Evolutionary conservation across 1,140 invertebrate species (phyloP).

Genomic region (Drosophila ficusphila): DNA sequence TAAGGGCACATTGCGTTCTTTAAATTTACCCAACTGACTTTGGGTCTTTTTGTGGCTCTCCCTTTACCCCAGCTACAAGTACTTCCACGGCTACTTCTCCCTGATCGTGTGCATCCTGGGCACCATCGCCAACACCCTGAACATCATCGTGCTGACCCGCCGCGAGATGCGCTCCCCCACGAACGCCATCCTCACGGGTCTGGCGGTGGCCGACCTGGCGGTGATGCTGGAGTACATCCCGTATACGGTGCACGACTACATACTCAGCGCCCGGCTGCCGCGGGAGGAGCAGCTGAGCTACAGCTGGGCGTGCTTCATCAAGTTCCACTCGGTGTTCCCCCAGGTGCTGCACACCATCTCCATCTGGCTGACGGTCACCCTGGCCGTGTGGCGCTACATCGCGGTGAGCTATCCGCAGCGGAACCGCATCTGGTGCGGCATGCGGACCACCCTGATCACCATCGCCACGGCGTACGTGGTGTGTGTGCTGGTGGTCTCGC

Average conservation of each 20-base stretch:
- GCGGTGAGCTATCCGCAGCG: slow-evolving; percentile 92
- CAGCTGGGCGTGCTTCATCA: slow-evolving; percentile 91
- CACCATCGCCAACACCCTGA: slow-evolving; percentile 95
- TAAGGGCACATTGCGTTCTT: no score
- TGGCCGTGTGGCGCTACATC: slow-evolving; percentile 97
- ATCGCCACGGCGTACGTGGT: slow-evolving; percentile 92
- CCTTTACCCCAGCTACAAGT: slow-evolving; percentile 63
- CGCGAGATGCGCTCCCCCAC: slow-evolving; percentile 94
- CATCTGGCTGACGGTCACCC: slow-evolving; percentile 95
- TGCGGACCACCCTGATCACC: slow-evolving; percentile 88
- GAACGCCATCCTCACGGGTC: slow-evolving; percentile 93
- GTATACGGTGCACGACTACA: slow-evolving; percentile 92
- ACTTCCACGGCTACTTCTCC: slow-evolving; percentile 80
- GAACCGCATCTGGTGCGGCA: slow-evolving; percentile 91
- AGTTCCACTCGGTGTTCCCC: slow-evolving; percentile 93
- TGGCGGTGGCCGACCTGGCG: slow-evolving; percentile 95
- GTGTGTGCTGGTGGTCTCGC: slow-evolving; percentile 91
- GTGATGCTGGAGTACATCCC: slow-evolving; percentile 98
- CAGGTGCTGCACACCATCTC: slow-evolving; percentile 96
- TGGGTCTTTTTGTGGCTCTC: no score
- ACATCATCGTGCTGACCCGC: slow-evolving; percentile 96
- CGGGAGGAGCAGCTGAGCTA: slow-evolving; percentile 87
- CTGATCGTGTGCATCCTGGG: slow-evolving; percentile 94
- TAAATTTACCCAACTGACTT: neutral
- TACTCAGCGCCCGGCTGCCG: slow-evolving; percentile 84